Conservation (phyloP, 1,140 invertebrate species). For the Tetraneura akinire region DNA sequence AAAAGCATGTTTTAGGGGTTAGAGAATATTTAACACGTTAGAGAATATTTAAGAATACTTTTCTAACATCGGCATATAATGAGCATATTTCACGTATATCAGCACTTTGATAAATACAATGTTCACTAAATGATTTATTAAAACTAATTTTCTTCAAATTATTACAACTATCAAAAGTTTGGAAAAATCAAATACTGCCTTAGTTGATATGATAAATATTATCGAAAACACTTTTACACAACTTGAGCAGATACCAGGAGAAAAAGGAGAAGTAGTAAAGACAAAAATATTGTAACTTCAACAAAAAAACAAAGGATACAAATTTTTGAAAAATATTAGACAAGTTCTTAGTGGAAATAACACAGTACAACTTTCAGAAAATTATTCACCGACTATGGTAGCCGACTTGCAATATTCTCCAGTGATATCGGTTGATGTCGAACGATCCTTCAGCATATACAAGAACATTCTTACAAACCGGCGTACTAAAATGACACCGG, state of each 20-base stretch:
- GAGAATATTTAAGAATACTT: too few species aligned
- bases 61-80: too few species aligned
- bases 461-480: not conserved
- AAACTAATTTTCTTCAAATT: conserved; percentile 11
- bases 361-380: not conserved
- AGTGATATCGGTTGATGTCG: not conserved
- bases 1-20: too few species aligned
- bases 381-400: conserved; percentile 10
- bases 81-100: too few species aligned
- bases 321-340: not conserved
- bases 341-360: conserved; percentile 9
- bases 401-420: conserved; percentile 10
- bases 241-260: not conserved
- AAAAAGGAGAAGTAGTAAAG: conserved; percentile 2
- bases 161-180: conserved; percentile 13
- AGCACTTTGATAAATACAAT: too few species aligned
- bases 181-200: not conserved
- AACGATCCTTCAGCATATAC: not conserved
- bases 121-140: not conserved
- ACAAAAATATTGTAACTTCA: conserved; percentile 11
- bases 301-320: not conserved
- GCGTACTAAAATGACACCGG: too few species aligned
- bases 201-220: conserved; percentile 7
- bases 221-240: conserved; percentile 27
- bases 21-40: too few species aligned